Conservation (phyloP, 2,797 vertebrate species). For the Chrysolophus pictus region DNA sequence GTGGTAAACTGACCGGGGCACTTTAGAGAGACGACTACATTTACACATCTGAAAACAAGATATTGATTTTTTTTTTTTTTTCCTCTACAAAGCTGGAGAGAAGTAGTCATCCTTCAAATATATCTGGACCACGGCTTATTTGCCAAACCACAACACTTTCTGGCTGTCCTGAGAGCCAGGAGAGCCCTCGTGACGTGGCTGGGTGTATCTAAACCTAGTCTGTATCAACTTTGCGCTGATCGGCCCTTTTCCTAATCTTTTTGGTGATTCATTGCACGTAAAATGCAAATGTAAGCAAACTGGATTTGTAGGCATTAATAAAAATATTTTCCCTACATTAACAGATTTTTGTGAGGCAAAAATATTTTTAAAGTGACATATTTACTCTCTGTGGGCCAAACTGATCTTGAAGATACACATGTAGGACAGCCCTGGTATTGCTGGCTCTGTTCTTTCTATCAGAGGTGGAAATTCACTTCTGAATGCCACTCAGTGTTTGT, state of each 20-base stretch:
- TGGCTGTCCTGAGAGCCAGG: background rate
- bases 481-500: background rate
- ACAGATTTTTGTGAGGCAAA: background rate
- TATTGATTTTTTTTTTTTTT: slow-evolving; percentile 82
- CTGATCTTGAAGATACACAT: background rate
- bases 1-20: slow-evolving; percentile 89
- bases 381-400: background rate
- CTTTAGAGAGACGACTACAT: slow-evolving; percentile 82
- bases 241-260: slow-evolving; percentile 48
- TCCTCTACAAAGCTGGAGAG: slow-evolving; percentile 71
- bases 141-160: background rate
- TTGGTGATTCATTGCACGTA: slow-evolving; percentile 8
- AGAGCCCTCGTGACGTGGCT: background rate
- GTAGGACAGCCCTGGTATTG: background rate
- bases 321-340: background rate
- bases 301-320: background rate
- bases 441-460: background rate
- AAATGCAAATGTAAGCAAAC: slow-evolving; percentile 31
- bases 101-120: slow-evolving; percentile 67
- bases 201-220: slow-evolving; percentile 35
- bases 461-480: background rate
- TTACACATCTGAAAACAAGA: slow-evolving; percentile 84
- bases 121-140: slow-evolving; percentile 29
- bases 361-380: background rate
- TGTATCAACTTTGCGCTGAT: slow-evolving; percentile 43